Conservation (phyloP, 1,140 invertebrate species). For the Rhyacophila brunnea region DNA sequence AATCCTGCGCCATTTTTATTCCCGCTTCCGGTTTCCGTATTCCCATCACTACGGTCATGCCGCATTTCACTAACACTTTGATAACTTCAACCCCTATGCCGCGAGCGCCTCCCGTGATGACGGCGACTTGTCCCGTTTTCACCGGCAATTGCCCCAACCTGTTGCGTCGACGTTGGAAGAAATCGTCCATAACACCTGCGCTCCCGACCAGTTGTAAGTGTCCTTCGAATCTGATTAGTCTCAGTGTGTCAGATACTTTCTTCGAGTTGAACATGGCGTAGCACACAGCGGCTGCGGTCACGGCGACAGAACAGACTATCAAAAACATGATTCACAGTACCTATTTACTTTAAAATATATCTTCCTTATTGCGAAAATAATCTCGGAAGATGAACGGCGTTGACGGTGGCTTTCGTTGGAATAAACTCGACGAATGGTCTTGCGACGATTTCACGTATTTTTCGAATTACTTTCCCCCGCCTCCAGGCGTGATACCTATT, state of each 20-base stretch:
- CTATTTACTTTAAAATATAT: too few relatives aligned
- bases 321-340: conserved; percentile 41
- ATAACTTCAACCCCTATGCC: conserved; percentile 85
- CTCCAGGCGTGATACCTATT: neutral
- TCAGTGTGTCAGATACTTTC: too few relatives aligned
- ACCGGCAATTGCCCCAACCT: conserved; percentile 44
- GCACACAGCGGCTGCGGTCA: conserved; percentile 37
- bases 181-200: conserved; percentile 45
- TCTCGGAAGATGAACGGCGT: conserved; percentile 36
- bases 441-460: neutral
- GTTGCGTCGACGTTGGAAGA: conserved; percentile 45
- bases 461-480: conserved; percentile 11
- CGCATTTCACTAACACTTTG: conserved; percentile 73
- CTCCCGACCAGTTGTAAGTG: conserved; percentile 9
- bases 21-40: conserved; percentile 66
- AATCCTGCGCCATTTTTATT: conserved; percentile 53
- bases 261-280: conserved; percentile 45
- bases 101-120: conserved; percentile 84
- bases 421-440: conserved; percentile 4
- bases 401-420: conserved; percentile 4
- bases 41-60: conserved; percentile 83
- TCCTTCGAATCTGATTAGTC: too few relatives aligned
- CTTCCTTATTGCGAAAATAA: conserved; percentile 5
- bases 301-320: conserved; percentile 36
- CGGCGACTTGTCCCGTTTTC: conserved; percentile 64